Evolutionary conservation across 2,113 vertebrate species (phyloP), one percentile per base, ranked within the genome.

Genomic region (Lampris incognitus): DNA sequence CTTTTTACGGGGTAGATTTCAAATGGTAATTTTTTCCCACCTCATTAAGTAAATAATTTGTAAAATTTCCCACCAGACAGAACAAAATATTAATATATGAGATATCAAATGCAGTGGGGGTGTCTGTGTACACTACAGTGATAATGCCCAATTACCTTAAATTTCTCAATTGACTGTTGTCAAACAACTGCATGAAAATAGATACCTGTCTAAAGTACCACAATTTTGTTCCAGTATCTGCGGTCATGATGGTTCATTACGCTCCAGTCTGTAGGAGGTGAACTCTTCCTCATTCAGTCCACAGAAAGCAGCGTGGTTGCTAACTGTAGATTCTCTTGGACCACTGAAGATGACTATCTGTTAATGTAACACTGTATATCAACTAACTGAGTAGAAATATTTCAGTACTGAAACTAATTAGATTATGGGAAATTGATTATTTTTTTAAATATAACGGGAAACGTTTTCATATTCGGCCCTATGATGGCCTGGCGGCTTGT

Each of bases 221-320:
- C 54, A 50, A 54, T 57, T 56, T 56, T 69, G 66, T 57, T 56
- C 66, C 13, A 44, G 56, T 69, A 57, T 69, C 52, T 56, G 42
- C 57, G 66, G 57, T 57, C 57, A 69, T 56, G 42, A 57, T 24
- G n/a, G 52, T 37, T 52, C 52, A 56, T 69, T 67, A 67, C 66
- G 5, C 66, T 36, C 8, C 52, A 69, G 52, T 57, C n/a, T 10
- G 66, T 55, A 56, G 39, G 8, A 69, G n/a, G 44, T 57, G 13
- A 42, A 67, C 39, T 54, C 48, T 55, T 7, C 2, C 39, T 67
- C 5, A 13, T 57, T 56, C 41, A 54, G 37, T 13, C 9, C 39
- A 56, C 37, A 3, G 5, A 44, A 56, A 41, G 9, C 52, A 56
- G 54, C 49, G 36, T 9, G 2, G 36, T 42, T n/a, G 37, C 55